Evolutionary conservation across 2,888 invertebrate genomes (phyloP).

Genomic region (Coleophora flavipennella): DNA sequence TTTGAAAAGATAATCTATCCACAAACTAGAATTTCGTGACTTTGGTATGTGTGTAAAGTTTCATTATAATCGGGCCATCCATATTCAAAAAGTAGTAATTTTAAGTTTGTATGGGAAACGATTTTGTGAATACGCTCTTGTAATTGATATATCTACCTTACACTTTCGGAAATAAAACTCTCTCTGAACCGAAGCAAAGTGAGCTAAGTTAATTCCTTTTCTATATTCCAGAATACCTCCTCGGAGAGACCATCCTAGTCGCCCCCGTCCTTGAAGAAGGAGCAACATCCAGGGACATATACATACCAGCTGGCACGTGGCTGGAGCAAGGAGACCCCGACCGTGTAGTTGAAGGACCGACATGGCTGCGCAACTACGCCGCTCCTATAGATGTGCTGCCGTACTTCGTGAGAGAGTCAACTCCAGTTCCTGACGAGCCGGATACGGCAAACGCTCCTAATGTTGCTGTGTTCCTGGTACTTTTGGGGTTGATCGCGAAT

Average conservation of each 20-base stretch:
- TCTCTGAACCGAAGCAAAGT: too few species aligned
- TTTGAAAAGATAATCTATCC: too few species aligned
- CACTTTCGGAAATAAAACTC: too few species aligned
- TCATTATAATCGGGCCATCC: too few species aligned
- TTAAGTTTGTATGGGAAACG: too few species aligned
- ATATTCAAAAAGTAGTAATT: too few species aligned
- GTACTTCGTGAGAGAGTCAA: conserved; percentile 68
- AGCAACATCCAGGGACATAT: conserved; percentile 76
- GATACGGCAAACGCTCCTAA: conserved; percentile 20
- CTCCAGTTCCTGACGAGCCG: conserved; percentile 8
- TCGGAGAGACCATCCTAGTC: conserved; percentile 83
- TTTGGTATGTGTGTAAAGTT: too few species aligned
- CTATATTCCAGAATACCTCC: conserved; percentile 77
- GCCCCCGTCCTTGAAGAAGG: conserved; percentile 82
- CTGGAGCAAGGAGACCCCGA: conserved; percentile 70
- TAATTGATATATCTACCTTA: too few species aligned
- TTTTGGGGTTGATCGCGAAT: conserved; percentile 27
- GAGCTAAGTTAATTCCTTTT: too few species aligned
- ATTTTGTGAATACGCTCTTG: too few species aligned
- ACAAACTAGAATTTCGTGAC: too few species aligned
- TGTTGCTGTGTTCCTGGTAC: conserved; percentile 25
- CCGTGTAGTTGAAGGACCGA: conserved; percentile 67
- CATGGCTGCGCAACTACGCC: conserved; percentile 74
- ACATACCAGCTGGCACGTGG: conserved; percentile 84
- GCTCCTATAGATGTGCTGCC: conserved; percentile 80